Conservation (phyloP, 2,797 vertebrate species). For the Monodelphis domestica region DNA sequence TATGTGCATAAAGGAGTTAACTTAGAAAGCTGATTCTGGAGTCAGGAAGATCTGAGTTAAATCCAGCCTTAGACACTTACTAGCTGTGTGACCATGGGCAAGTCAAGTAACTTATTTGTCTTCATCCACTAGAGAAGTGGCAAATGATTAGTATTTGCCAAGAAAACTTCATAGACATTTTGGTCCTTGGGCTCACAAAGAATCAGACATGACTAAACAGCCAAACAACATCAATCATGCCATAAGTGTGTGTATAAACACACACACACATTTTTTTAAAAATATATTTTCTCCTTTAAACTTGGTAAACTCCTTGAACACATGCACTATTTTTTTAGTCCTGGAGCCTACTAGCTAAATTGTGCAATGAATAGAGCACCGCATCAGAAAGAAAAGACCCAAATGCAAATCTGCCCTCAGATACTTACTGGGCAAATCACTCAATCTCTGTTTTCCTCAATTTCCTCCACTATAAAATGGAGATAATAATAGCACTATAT, state of each 20-base stretch:
- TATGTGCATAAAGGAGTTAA: no score
- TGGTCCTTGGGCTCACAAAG: background rate
- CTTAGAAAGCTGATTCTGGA: background rate
- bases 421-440: background rate
- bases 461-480: background rate
- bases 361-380: background rate
- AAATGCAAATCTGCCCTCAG: background rate
- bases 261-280: background rate
- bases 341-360: background rate
- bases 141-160: background rate
- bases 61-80: background rate
- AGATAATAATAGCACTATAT: background rate
- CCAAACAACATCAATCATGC: background rate
- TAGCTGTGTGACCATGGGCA: background rate
- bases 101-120: background rate
- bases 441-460: background rate
- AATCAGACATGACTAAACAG: background rate
- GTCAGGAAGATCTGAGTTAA: background rate
- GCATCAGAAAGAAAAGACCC: background rate
- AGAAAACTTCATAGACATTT: background rate
- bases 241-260: background rate
- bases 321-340: background rate
- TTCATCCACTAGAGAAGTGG: background rate
- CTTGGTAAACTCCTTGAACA: background rate
- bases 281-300: background rate